Evolutionary conservation across 2,888 invertebrate genomes (phyloP).

Genomic region (Gymnoscelis rufifasciata): DNA sequence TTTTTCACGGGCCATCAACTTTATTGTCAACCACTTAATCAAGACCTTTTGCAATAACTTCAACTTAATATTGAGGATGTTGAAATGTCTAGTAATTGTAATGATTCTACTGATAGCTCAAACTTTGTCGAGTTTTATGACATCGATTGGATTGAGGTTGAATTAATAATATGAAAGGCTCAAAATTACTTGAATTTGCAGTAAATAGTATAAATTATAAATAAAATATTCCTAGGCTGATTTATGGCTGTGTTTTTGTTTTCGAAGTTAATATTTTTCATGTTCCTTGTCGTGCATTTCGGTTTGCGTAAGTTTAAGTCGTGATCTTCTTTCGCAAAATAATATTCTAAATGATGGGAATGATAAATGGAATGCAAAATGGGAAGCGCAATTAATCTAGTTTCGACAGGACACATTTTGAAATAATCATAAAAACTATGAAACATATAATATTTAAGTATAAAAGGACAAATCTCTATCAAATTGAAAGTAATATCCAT

Average conservation of each 20-base stretch:
- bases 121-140: too few species aligned
- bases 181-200: too few species aligned
- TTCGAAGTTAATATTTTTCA: neutral
- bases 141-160: too few species aligned
- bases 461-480: neutral
- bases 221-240: too few species aligned
- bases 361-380: conserved; percentile 40
- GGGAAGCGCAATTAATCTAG: conserved; percentile 13
- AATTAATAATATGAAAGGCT: too few species aligned
- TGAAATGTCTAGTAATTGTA: conserved; percentile 8
- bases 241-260: conserved; percentile 15
- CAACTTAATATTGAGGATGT: neutral
- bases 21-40: conserved; percentile 22
- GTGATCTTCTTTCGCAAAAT: conserved; percentile 36
- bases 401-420: neutral
- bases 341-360: conserved; percentile 35
- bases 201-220: too few species aligned
- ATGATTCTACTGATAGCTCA: too few species aligned
- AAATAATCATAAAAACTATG: neutral
- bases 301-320: conserved; percentile 35
- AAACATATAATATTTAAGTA: too few species aligned
- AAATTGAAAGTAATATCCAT: neutral
- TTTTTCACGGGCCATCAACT: conserved; percentile 38
- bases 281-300: conserved; percentile 37
- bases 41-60: conserved; percentile 19